Evolutionary conservation across 2,113 vertebrate species (phyloP), one percentile per base, ranked within the genome.

Genomic region (Triplophysa dalaica): DNA sequence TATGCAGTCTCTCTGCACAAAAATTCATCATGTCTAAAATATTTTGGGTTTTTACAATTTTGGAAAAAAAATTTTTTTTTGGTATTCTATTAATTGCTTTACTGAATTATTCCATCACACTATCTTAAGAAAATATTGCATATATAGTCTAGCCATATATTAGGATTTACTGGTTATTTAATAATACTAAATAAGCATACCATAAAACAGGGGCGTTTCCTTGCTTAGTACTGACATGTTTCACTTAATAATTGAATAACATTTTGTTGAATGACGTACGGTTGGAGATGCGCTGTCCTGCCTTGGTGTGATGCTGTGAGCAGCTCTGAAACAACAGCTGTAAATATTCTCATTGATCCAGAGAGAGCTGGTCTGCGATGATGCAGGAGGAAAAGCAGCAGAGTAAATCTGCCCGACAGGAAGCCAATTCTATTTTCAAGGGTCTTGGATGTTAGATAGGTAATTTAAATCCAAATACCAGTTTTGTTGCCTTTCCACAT

Each of bases 311-410:
- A 91, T 91, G 89, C 88, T 89, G 89, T 89, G 91, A 91, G 89
- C 90, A 90, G 88, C 90, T 90, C 89, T 90, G 91, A 91, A 93
- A 92, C 92, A 90, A 89, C 87, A 83, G 92, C 90, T 91, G 91
- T 93, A 93, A 93, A 93, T 93, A 93, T 92, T 87, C 88, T 86
- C 92, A 93, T 93, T 93, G 93, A 93, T 93, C 93, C 89, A 87
- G 89, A 89, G 89, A 90, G 91, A 91, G 89, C 90, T 88, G 90
- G 90, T 90, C 90, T 91, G 88, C 88, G 90, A 93, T 93, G 91
- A 93, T 93, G 91, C 91, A 93, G 91, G 89, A 89, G 89, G 85
- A 69, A 88, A 82, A 87, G 91, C 90, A 83, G 85, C 60, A 75
- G 87, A 93, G 92, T 93, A 93, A 93, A 93, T 93, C 93, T 93